Base-by-base conservation (phyloP, 1,140 invertebrate species). In the Caenorhabditis latens region DNA sequence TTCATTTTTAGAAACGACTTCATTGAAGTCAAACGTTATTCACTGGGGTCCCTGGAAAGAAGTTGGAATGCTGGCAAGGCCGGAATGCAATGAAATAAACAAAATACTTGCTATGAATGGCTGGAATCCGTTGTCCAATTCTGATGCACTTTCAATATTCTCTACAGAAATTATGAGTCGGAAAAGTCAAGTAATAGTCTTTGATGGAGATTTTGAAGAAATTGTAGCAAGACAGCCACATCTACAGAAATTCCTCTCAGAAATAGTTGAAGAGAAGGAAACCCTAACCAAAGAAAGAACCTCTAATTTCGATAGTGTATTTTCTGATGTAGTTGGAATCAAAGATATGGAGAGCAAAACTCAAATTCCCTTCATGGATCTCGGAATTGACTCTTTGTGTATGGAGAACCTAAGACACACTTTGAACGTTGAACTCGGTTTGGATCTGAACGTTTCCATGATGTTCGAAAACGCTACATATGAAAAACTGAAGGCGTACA, bases 351-450 rank as follows among this genome's bases (percentile, higher is more conserved):
- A 58, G 6, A 21, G 7, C 0, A 50, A 85, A 24, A 13, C 3
- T 32, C 21, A 88, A 16, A 83, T 82, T 40, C 83, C 83, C 2
- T 88, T 89, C 24, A 89, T 89, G 88, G 48, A 71, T 24, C 50
- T 89, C 7, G 88, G 88, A 57, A 83, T 89, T 19, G 88, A 89
- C 57, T 89, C 88, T 40, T 85, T 89, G 71, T 87, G 90, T 63
- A 84, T 89, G 58, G 88, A 88, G 46, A 84, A 88, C 7, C 46
- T 89, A 2, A 7, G 88, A 53, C 48, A 84, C 19, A 67, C 42
- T 40, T 19, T 87, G 0, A 84, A 86, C 14, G 21, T 11, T 4
- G 24, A 48, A 2, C 40, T 87, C 19, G 50, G 53, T 3, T 8
- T 85, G 14, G 53, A 87, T 0, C 21, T 87, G 32, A 85, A 57